Evolutionary conservation across 1,140 invertebrate genomes (phyloP), one percentile per base, ranked within the genome.

Genomic region (Drosophila mojavensis): DNA sequence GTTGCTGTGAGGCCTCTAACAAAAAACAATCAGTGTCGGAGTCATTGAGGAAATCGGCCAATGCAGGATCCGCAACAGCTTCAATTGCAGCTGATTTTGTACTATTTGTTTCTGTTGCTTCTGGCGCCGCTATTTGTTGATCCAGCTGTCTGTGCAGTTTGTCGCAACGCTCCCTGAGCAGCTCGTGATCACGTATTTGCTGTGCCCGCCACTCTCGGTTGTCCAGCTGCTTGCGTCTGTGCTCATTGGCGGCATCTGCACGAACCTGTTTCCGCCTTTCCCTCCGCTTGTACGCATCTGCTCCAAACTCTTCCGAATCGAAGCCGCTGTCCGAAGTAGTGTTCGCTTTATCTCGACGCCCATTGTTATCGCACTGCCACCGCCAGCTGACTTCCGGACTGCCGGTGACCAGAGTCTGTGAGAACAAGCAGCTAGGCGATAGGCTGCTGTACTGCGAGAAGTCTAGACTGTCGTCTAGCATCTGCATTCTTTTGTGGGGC

Each of bases 311-410:
- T 1, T 71, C 81, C 4, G 90, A 91, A 39, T 86, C 74, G 9
- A 91, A 90, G 39, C 86, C 81, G 4, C 83, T 91, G 51, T 91
- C 90, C 0, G 77, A 81, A 0, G 81, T 91, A 0, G 80, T 78
- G 17, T 88, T 81, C 0, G 69, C 60, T 7, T 65, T 71, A 7
- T 79, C 64, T 5, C 67, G 61, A 20, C 70, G 71, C 20, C 10
- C 43, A 30, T 56, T 61, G 4, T 45, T 68, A 47, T 76, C 74
- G 7, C 73, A 78, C 20, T 81, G 79, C 90, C 90, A 91, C 11
- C 88, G 84, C 90, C 90, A 91, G 9, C 83, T 71, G 3, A 91
- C 90, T 33, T 91, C 90, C 3, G 90, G 90, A 61, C 90, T 91
- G 20, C 90, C 83, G 4, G 78, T 83, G 24, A 68, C 75, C 36